These are phyloP conservation scores for Listronotus bonariensis DNA, from an alignment of 1,140 invertebrate species.

Conservation along the genomic window DNA sequence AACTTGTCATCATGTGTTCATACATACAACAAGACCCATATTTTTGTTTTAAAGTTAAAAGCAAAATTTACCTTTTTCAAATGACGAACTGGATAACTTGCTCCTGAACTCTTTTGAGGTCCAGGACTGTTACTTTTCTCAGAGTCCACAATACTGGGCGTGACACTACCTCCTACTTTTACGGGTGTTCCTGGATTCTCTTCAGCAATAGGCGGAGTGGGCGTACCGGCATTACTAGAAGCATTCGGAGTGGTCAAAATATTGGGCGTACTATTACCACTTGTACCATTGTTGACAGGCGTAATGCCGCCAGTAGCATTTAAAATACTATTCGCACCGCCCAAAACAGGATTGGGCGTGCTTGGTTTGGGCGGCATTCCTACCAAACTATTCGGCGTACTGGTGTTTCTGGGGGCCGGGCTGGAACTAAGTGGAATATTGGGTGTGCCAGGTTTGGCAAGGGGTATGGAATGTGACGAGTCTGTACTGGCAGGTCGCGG, in stretches of 20 bases:
- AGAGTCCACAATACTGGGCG: conserved; percentile 57
- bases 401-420: conserved; percentile 54
- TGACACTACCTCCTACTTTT: conserved; percentile 17
- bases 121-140: conserved; percentile 67
- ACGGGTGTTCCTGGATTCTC: conserved; percentile 42
- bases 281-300: not conserved
- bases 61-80: conserved; percentile 65
- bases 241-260: not conserved
- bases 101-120: conserved; percentile 50
- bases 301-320: not conserved
- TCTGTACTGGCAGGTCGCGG: conserved; percentile 61
- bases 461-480: conserved; percentile 29
- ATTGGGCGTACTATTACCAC: conserved; percentile 1
- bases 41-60: not conserved
- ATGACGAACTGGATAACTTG: conserved; percentile 64
- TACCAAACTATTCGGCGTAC: conserved; percentile 26
- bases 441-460: conserved; percentile 32
- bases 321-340: not conserved
- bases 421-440: conserved; percentile 50
- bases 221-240: not conserved
- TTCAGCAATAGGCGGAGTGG: conserved; percentile 22
- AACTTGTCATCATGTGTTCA: not conserved
- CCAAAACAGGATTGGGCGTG: conserved; percentile 33
- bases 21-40: not conserved
- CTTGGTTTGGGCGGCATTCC: conserved; percentile 19